phyloP scores from a whole-genome alignment of 2,888 invertebrate genomes.

The Galerucella pusilla region DNA sequence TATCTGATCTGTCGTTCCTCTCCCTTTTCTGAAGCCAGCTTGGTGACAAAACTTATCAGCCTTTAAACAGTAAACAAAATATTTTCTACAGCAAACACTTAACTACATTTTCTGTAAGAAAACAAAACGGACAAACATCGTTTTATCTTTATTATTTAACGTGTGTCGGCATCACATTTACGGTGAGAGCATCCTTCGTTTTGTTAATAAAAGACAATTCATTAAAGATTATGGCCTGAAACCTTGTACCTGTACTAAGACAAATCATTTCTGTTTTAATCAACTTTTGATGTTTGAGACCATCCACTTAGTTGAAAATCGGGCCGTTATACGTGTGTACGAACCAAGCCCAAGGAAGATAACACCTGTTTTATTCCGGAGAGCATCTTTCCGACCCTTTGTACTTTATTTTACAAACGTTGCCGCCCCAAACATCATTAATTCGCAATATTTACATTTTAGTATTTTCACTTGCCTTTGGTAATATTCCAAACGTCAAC shows the following conservation, averaged over 20 bases:
- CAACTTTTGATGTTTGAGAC: constrained; percentile 30
- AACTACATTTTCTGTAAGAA: background rate
- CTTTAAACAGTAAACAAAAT: background rate
- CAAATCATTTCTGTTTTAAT: constrained; percentile 30
- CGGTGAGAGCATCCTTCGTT: background rate
- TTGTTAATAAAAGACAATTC: constrained; percentile 16
- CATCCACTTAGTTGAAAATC: constrained; percentile 28
- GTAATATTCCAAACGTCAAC: constrained; percentile 28
- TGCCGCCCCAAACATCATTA: constrained; percentile 39
- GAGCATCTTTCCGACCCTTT: constrained; percentile 36
- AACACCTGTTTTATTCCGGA: constrained; percentile 42
- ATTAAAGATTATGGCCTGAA: constrained; percentile 21
- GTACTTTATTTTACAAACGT: constrained; percentile 29
- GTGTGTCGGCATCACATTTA: background rate
- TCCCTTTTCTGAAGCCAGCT: too few relatives aligned
- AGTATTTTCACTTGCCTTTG: constrained; percentile 21
- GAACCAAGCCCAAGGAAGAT: constrained; percentile 34
- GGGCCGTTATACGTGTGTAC: constrained; percentile 39
- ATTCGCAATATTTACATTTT: constrained; percentile 44
- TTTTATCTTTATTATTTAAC: background rate
- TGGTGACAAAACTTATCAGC: background rate
- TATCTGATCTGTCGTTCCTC: too few relatives aligned
- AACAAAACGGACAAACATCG: background rate
- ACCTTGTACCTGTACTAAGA: constrained; percentile 17
- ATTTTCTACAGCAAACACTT: background rate